Evolutionary conservation across 1,140 invertebrate genomes (phyloP).

Genomic region (Venturia canescens): DNA sequence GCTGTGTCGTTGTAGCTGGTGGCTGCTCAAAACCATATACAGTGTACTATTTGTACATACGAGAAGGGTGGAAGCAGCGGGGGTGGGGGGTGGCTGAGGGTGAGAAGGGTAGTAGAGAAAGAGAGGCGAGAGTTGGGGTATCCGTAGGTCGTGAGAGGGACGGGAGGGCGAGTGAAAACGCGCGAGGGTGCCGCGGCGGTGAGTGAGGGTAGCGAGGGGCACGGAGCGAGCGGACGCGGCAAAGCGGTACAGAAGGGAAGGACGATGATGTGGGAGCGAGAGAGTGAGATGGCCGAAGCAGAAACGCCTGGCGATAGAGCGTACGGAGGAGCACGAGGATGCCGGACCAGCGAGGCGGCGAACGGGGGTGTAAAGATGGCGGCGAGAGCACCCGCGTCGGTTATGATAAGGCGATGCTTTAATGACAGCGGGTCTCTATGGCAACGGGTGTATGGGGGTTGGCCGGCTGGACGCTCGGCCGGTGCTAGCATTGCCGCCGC

Average conservation of each 20-base stretch:
- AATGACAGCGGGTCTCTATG: conserved; percentile 76
- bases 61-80: conserved; percentile 13
- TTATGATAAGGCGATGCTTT: conserved; percentile 79
- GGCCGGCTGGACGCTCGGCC: conserved; percentile 71
- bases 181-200: conserved; percentile 50
- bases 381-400: conserved; percentile 72
- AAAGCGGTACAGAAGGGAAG: conserved; percentile 4
- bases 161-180: conserved; percentile 39
- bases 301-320: conserved; percentile 18
- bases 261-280: conserved; percentile 35
- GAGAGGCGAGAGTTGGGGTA: conserved; percentile 1
- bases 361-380: conserved; percentile 73
- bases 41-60: conserved; percentile 3
- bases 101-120: conserved; percentile 39
- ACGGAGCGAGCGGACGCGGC: conserved; percentile 9
- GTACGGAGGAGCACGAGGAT: conserved; percentile 20
- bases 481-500: conserved; percentile 71
- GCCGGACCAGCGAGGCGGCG: conserved; percentile 44
- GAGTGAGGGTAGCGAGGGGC: conserved; percentile 53
- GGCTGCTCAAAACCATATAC: conserved; percentile 13
- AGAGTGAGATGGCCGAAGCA: background rate
- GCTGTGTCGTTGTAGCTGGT: background rate
- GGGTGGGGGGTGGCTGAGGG: conserved; percentile 33
- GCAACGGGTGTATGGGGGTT: conserved; percentile 73
- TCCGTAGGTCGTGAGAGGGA: conserved; percentile 31